Evolutionary conservation across 2,113 vertebrate genomes (phyloP).

Genomic region (Chloropsis hardwickii): DNA sequence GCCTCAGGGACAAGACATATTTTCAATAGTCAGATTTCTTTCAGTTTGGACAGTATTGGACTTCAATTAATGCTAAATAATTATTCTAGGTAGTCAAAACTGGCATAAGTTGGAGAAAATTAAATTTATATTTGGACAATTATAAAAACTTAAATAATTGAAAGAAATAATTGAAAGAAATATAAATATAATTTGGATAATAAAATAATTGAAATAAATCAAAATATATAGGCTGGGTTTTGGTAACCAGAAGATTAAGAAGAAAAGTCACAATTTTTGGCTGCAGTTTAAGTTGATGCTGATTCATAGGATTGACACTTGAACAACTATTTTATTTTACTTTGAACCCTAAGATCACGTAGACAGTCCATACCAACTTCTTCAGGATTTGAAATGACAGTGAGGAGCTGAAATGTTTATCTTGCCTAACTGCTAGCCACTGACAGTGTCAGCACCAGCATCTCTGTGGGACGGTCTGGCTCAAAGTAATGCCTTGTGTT

Average conservation of each 20-base stretch:
- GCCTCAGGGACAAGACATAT: neutral
- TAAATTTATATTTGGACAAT: neutral
- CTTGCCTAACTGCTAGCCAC: neutral
- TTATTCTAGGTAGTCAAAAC: neutral
- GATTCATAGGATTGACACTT: neutral
- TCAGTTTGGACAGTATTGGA: neutral
- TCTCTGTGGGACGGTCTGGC: neutral
- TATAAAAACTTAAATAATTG: neutral
- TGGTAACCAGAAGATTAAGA: neutral
- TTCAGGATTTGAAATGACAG: neutral
- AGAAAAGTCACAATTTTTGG: neutral
- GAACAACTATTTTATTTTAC: neutral
- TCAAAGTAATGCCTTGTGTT: neutral
- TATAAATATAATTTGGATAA: neutral
- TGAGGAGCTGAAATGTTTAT: neutral
- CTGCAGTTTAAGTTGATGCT: neutral
- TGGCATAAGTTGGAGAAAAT: neutral
- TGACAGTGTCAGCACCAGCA: neutral
- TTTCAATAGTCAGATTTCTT: neutral
- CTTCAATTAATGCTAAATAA: neutral
- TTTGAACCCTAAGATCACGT: neutral
- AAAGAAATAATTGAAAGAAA: neutral
- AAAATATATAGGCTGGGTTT: neutral
- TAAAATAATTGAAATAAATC: neutral
- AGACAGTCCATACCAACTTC: neutral